phyloP scores from a whole-genome alignment of 1,140 invertebrate genomes.

The Acromyrmex heyeri region DNA sequence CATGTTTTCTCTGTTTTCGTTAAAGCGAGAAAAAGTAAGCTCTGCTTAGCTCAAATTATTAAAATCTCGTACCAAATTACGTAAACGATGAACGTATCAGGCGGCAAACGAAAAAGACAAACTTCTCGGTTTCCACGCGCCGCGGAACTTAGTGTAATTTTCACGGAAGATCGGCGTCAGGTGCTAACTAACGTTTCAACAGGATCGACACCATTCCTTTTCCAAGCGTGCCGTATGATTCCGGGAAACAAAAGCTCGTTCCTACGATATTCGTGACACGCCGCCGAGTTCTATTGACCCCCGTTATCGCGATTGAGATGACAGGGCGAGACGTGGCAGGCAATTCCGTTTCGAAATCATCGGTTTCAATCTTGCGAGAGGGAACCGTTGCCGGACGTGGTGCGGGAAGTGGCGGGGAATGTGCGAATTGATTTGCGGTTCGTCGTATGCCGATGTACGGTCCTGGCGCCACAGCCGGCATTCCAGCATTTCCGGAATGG shows the following conservation, averaged over 20 bases:
- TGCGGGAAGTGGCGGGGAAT: slow-evolving; percentile 51
- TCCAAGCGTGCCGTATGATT: slow-evolving; percentile 1
- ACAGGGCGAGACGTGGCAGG: slow-evolving; percentile 38
- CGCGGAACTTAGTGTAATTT: slow-evolving; percentile 44
- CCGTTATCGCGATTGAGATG: slow-evolving; percentile 54
- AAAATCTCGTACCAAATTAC: slow-evolving; percentile 22
- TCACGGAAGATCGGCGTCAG: slow-evolving; percentile 41
- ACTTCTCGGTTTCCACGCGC: slow-evolving; percentile 20
- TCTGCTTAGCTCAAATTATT: slow-evolving; percentile 11
- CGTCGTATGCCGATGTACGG: slow-evolving; percentile 73
- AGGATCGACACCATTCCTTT: slow-evolving; percentile 43
- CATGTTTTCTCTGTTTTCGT: neutral
- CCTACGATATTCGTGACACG: neutral
- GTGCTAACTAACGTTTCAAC: slow-evolving; percentile 55
- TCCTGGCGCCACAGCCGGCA: slow-evolving; percentile 77
- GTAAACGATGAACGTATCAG: slow-evolving; percentile 12
- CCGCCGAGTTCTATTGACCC: slow-evolving; percentile 34
- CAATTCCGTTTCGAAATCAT: slow-evolving; percentile 62
- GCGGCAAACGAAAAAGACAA: slow-evolving; percentile 14
- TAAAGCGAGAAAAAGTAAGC: neutral
- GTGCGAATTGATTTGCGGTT: slow-evolving; percentile 82
- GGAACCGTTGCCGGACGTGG: slow-evolving; percentile 48
- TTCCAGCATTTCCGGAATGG: slow-evolving; percentile 82
- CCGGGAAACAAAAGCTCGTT: neutral
- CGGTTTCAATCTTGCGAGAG: slow-evolving; percentile 71